Evolutionary conservation across 2,888 invertebrate species (phyloP).

Genomic region (Chrysina gloriosa): DNA sequence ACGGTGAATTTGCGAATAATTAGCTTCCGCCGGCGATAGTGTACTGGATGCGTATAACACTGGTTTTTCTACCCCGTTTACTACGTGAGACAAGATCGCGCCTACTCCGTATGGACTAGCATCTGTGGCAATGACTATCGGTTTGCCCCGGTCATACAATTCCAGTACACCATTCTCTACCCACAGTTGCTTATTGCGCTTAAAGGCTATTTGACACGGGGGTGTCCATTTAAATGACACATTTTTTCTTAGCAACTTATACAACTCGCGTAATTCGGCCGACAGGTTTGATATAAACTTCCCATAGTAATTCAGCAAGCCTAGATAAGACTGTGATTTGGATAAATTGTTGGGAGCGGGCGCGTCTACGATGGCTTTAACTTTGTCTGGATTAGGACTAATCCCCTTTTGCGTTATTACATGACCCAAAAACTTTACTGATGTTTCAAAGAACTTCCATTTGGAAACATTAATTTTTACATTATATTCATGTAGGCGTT

Average conservation of each 20-base stretch:
- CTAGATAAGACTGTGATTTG: conserved; percentile 35
- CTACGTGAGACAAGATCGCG: conserved; percentile 45
- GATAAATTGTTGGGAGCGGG: conserved; percentile 19
- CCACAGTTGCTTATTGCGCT: conserved; percentile 14
- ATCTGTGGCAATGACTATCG: conserved; percentile 16
- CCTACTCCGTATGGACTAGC: conserved; percentile 37
- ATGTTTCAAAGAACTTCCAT: conserved; percentile 25
- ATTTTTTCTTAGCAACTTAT: conserved; percentile 39
- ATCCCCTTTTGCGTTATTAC: background rate
- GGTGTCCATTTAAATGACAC: conserved; percentile 43
- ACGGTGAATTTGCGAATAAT: conserved; percentile 47
- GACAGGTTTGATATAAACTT: conserved; percentile 40
- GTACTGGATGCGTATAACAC: conserved; percentile 48
- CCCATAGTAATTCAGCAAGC: conserved; percentile 40
- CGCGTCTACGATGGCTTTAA: conserved; percentile 31
- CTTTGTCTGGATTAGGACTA: conserved; percentile 10
- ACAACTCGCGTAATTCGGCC: conserved; percentile 39
- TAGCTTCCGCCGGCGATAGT: conserved; percentile 46
- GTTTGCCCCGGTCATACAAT: conserved; percentile 6
- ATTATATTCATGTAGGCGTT: conserved; percentile 7
- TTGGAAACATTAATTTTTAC: conserved; percentile 31
- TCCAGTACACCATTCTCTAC: conserved; percentile 14
- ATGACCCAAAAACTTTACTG: conserved; percentile 38
- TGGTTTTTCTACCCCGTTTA: conserved; percentile 47
- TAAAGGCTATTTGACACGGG: conserved; percentile 30